These are phyloP conservation scores for Cavia aperea DNA, from an alignment of 2,113 vertebrate genomes.

Conservation along the genomic window DNA sequence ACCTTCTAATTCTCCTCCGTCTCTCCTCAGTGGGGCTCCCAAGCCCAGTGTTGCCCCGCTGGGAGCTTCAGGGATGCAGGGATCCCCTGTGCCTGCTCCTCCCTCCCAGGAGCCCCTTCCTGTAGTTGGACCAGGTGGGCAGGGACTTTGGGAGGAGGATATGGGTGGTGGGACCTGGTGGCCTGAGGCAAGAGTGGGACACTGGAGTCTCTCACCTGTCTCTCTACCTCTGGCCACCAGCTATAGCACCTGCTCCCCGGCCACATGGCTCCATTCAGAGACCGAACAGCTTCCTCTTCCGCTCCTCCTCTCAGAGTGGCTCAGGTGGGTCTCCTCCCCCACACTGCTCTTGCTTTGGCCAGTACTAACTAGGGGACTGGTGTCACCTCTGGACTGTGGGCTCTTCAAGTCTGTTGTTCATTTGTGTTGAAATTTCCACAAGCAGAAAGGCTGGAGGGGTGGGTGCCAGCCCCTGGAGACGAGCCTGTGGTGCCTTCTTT, in stretches of 20 bases:
- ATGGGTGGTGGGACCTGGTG: neutral
- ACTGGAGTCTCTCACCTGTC: neutral
- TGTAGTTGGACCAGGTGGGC: slow-evolving; percentile 55
- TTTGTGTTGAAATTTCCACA: slow-evolving; percentile 2
- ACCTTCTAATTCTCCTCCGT: slow-evolving; percentile 51
- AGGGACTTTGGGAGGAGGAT: neutral
- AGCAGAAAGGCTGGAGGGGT: neutral
- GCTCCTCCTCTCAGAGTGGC: slow-evolving; percentile 79
- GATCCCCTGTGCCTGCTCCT: neutral
- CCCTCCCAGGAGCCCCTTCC: slow-evolving; percentile 42
- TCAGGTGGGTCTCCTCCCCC: slow-evolving; percentile 70
- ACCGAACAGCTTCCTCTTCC: slow-evolving; percentile 90
- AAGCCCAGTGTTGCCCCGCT: slow-evolving; percentile 56
- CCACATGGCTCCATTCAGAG: slow-evolving; percentile 75
- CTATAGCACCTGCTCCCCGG: slow-evolving; percentile 63
- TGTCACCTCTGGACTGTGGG: neutral
- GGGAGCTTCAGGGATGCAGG: slow-evolving; percentile 41
- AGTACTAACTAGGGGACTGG: neutral
- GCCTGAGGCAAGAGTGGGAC: neutral
- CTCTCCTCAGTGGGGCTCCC: slow-evolving; percentile 74
- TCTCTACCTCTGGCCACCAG: neutral
- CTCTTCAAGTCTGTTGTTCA: neutral
- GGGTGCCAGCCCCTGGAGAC: neutral
- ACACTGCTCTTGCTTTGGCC: neutral
- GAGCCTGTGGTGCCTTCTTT: neutral